Conservation (phyloP, 30 jellyfish, hydroid and myxozoan genomes). For the Aurelia aurita region DNA sequence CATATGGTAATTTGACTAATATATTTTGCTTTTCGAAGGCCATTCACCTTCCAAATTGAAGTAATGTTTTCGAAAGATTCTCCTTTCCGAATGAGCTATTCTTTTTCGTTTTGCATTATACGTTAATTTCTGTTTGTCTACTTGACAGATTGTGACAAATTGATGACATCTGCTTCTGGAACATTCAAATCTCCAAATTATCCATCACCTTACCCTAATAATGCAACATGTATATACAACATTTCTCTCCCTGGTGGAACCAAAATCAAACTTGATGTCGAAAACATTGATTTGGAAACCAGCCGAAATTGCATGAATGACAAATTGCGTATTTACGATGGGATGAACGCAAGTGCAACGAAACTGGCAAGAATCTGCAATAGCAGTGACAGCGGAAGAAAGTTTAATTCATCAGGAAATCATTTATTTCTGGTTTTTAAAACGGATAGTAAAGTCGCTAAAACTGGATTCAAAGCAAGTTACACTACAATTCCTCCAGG, state of each 20-base stretch:
- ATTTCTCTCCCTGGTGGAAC: not conserved
- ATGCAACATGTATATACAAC: not conserved
- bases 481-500: not conserved
- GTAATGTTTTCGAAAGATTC: too few species aligned
- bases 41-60: too few species aligned
- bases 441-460: not conserved
- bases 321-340: not conserved
- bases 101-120: too few species aligned
- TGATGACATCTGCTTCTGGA: not conserved
- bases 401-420: not conserved
- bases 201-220: not conserved
- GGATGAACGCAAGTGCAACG: not conserved
- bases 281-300: not conserved
- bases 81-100: too few species aligned
- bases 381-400: not conserved
- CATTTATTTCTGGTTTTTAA: not conserved
- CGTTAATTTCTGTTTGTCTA: too few species aligned
- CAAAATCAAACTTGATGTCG: not conserved
- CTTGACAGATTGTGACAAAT: not conserved
- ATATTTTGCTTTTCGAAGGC: too few species aligned
- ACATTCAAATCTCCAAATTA: not conserved
- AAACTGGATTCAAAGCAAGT: not conserved
- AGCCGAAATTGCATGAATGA: not conserved
- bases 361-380: not conserved
- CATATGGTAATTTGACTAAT: too few species aligned